These are phyloP conservation scores for Leucoptera coffeella DNA, from an alignment of 2,888 invertebrate species.

Conservation along the genomic window DNA sequence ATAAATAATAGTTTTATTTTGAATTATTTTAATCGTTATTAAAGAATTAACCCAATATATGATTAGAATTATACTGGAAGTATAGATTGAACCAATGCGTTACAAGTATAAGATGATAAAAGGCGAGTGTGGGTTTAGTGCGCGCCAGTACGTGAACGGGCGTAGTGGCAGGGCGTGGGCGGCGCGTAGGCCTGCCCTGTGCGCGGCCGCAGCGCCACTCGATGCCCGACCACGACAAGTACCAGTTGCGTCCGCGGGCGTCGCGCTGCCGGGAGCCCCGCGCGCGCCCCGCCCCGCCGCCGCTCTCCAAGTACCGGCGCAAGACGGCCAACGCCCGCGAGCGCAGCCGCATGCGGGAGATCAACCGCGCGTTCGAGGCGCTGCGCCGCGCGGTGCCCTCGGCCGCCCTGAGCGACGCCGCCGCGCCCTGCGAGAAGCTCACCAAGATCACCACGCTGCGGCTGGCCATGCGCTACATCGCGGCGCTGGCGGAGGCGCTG, in stretches of 20 bases:
- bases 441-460: constrained; percentile 86
- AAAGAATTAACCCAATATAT: too few relatives aligned
- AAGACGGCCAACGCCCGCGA: constrained; percentile 89
- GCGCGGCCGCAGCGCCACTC: constrained; percentile 23
- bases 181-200: constrained; percentile 14
- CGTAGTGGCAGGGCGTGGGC: constrained; percentile 24
- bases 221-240: constrained; percentile 51
- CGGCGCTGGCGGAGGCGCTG: constrained; percentile 64
- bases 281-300: constrained; percentile 61
- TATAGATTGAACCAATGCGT: too few relatives aligned
- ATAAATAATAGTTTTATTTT: too few relatives aligned
- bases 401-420: constrained; percentile 41
- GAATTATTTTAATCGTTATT: too few relatives aligned
- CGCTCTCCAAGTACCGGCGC: constrained; percentile 81
- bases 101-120: too few relatives aligned
- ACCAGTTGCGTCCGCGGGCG: constrained; percentile 47
- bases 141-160: too few relatives aligned
- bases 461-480: constrained; percentile 83
- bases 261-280: constrained; percentile 42
- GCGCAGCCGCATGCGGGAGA: constrained; percentile 81
- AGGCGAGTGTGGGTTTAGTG: too few relatives aligned
- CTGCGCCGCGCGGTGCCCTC: constrained; percentile 71
- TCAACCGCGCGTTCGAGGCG: constrained; percentile 83
- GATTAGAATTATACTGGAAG: too few relatives aligned
- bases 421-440: constrained; percentile 65